Evolutionary conservation across 2,797 vertebrate species (phyloP).

Genomic region (Phrynocephalus guinanensis): DNA sequence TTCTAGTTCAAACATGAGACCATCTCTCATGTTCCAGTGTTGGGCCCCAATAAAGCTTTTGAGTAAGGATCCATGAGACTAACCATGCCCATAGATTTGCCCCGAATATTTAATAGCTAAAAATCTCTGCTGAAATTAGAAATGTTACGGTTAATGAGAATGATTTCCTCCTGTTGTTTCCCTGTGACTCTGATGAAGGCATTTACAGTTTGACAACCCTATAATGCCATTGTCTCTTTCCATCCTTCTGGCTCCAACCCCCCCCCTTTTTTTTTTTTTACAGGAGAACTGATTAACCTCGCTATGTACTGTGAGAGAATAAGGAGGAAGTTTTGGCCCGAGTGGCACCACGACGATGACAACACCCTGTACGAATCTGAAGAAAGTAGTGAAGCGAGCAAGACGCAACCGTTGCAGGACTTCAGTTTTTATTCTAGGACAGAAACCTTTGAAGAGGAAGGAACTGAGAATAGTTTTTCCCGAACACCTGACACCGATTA

Average conservation of each 20-base stretch:
- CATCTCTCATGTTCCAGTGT: background rate
- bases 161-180: background rate
- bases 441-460: constrained; percentile 92
- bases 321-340: constrained; percentile 94
- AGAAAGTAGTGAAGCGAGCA: constrained; percentile 88
- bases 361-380: constrained; percentile 88
- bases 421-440: constrained; percentile 94
- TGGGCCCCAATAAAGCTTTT: background rate
- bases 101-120: background rate
- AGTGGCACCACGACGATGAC: constrained; percentile 94
- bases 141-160: background rate
- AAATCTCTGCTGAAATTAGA: background rate
- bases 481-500: constrained; percentile 90
- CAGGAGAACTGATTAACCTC: constrained; percentile 96
- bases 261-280: constrained; percentile 26
- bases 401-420: constrained; percentile 85
- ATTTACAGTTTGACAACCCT: background rate
- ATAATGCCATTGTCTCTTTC: constrained; percentile 24
- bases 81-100: background rate
- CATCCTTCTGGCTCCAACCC: too few relatives aligned
- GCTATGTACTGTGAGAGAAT: constrained; percentile 98
- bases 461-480: constrained; percentile 85
- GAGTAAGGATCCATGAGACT: background rate
- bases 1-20: background rate
- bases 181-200: background rate